phyloP scores from a whole-genome alignment of 2,888 invertebrate genomes.

The Elysia crispata region DNA sequence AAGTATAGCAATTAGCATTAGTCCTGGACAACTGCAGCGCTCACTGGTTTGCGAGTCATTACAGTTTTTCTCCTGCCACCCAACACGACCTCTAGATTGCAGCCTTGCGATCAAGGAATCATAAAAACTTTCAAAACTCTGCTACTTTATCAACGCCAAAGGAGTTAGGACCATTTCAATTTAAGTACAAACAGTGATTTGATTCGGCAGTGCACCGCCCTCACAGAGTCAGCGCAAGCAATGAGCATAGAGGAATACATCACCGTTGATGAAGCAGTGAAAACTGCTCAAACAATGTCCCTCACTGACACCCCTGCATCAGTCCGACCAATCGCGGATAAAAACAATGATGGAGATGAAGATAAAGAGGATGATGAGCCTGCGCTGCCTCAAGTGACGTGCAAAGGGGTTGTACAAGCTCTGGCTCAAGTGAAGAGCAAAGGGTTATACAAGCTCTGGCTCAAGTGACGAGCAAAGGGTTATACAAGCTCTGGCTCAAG shows the following conservation, averaged over 20 bases:
- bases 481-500: no score
- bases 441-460: no score
- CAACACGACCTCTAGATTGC: constrained; percentile 56
- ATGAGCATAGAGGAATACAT: not conserved
- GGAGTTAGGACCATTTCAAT: not conserved
- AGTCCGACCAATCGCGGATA: not conserved
- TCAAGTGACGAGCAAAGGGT: no score
- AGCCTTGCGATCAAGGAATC: constrained; percentile 62
- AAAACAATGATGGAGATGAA: not conserved
- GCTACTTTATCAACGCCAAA: not conserved
- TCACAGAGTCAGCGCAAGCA: no score
- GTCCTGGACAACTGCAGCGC: constrained; percentile 58
- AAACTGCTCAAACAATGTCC: not conserved
- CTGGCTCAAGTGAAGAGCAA: no score
- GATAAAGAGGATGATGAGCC: not conserved
- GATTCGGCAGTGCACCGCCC: no score
- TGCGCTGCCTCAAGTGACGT: not conserved
- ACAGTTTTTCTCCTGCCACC: constrained; percentile 57
- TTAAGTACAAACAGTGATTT: no score
- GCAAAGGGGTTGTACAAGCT: not conserved
- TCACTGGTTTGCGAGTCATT: constrained; percentile 49
- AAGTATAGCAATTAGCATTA: constrained; percentile 48
- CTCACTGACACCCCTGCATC: not conserved
- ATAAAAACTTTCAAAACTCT: constrained; percentile 51
- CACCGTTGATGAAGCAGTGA: not conserved